Conservation (phyloP, 2,113 vertebrate genomes). For the Syrrhaptes paradoxus region DNA sequence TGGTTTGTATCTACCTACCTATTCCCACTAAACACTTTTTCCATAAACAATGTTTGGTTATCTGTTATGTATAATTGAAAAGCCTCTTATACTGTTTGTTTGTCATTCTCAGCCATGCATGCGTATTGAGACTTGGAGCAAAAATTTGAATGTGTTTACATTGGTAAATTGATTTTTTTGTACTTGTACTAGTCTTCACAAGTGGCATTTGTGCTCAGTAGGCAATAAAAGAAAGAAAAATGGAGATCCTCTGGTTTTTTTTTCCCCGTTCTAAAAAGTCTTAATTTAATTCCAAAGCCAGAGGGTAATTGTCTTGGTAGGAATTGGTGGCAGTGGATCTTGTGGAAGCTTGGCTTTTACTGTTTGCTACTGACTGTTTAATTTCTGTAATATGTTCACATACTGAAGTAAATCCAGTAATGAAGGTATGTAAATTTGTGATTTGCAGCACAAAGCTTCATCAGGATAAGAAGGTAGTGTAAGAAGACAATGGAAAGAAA, state of each 20-base stretch:
- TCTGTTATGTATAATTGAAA: slow-evolving; percentile 2
- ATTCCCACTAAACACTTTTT: neutral
- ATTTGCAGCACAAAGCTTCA: neutral
- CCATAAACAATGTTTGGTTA: neutral
- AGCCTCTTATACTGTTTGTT: neutral
- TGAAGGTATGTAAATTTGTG: neutral
- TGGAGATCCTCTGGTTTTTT: fast-evolving
- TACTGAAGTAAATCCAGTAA: neutral
- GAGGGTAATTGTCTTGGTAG: neutral
- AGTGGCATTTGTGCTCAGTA: neutral
- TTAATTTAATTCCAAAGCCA: neutral
- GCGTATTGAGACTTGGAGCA: neutral
- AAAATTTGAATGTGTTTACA: neutral
- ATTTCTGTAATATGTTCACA: neutral
- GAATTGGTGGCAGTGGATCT: neutral
- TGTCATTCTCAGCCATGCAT: neutral
- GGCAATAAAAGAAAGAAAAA: neutral
- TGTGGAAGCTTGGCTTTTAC: neutral
- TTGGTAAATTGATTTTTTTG: neutral
- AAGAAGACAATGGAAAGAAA: neutral
- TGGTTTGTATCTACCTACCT: neutral
- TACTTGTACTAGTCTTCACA: neutral
- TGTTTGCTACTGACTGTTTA: neutral
- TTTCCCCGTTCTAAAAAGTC: fast-evolving
- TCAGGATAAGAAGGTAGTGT: neutral